Conservation (phyloP, 2,113 vertebrate genomes). For the Ochotona curzoniae region DNA sequence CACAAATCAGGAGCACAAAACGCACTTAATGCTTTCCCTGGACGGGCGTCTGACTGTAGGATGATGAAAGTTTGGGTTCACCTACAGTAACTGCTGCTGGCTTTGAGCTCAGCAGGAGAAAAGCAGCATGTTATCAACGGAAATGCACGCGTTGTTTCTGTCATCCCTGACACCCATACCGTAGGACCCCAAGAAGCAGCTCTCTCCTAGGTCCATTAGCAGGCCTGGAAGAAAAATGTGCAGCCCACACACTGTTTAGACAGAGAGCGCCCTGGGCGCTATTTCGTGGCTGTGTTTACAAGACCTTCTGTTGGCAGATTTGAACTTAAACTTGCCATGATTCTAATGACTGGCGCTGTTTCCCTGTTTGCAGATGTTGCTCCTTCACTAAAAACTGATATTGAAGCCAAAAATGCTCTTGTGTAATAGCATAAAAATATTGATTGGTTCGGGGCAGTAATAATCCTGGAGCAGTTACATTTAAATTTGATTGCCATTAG, state of each 20-base stretch:
- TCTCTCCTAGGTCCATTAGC: background rate
- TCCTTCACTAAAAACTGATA: background rate
- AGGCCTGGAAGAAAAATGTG: background rate
- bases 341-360: background rate
- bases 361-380: background rate
- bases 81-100: background rate
- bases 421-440: background rate
- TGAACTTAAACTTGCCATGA: background rate
- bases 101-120: background rate
- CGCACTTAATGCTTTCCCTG: background rate
- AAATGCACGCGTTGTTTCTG: background rate
- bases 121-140: background rate
- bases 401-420: background rate
- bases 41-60: background rate
- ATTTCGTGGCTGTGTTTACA: conserved; percentile 27
- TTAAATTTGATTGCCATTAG: background rate
- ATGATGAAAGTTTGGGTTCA: background rate
- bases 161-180: background rate
- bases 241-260: background rate
- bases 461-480: background rate
- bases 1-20: background rate
- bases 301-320: background rate
- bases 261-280: background rate
- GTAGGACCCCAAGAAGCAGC: background rate
- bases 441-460: background rate